Evolutionary conservation across 1,140 invertebrate species (phyloP).

Genomic region (Lerema accius): DNA sequence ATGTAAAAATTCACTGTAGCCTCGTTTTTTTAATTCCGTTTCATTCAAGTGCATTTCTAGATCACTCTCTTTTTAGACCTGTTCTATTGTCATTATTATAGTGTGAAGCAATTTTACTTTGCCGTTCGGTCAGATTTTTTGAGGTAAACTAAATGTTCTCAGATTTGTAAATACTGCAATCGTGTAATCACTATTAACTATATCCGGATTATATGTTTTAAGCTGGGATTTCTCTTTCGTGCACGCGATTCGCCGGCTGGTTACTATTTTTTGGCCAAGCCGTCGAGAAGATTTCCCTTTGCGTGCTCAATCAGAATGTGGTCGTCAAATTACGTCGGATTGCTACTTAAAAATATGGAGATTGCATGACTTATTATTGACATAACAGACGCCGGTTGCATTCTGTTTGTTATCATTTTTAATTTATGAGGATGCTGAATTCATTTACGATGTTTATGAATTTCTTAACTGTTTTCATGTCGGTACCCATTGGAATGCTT

Average conservation of each 20-base stretch:
- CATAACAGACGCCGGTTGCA: slow-evolving; percentile 33
- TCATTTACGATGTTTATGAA: slow-evolving; percentile 24
- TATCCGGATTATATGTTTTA: slow-evolving; percentile 26
- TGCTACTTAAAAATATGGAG: slow-evolving; percentile 20
- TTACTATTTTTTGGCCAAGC: slow-evolving; percentile 19
- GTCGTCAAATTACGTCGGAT: slow-evolving; percentile 32
- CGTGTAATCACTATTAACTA: slow-evolving; percentile 27
- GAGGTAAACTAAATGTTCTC: slow-evolving; percentile 38
- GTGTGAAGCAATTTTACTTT: slow-evolving; percentile 29
- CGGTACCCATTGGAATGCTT: slow-evolving; percentile 5
- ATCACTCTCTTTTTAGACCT: slow-evolving; percentile 37
- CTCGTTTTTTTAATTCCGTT: slow-evolving; percentile 34
- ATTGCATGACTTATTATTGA: slow-evolving; percentile 10
- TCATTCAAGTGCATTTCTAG: slow-evolving; percentile 46
- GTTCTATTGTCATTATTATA: slow-evolving; percentile 26
- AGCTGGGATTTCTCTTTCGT: slow-evolving; percentile 48
- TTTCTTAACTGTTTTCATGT: slow-evolving; percentile 31
- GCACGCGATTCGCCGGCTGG: slow-evolving; percentile 40
- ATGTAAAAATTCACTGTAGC: slow-evolving; percentile 40
- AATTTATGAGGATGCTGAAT: slow-evolving; percentile 39
- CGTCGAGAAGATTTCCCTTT: slow-evolving; percentile 1
- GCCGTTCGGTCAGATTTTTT: slow-evolving; percentile 35
- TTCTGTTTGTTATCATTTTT: slow-evolving; percentile 40
- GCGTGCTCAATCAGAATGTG: slow-evolving; percentile 12
- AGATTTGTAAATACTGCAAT: slow-evolving; percentile 4